Base-by-base conservation (phyloP, 2,888 invertebrate species). In the Drosophila mercatorum region DNA sequence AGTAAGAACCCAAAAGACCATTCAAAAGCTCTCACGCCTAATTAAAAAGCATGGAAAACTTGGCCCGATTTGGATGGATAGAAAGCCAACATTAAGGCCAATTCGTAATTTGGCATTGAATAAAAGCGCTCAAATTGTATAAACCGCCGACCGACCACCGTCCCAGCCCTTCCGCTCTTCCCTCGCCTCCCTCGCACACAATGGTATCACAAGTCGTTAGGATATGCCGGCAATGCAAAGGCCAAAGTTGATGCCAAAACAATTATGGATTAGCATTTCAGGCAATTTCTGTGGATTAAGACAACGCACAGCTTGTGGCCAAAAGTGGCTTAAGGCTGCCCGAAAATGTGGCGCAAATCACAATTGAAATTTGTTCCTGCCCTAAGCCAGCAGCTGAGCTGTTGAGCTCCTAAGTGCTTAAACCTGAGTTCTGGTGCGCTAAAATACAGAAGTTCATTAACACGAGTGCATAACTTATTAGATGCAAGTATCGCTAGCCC, bases 21-120 rank as follows among this genome's bases (percentile, higher is more conserved):
- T 44, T 34, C 57, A 51, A 72, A 80, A 68, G 78, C 81, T 75
- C 69, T 83, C 52, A 78, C 69, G 72, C 68, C 75, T 81, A 83
- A 83, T 81, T 83, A 81, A 81, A 81, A 80, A 53, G 53, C 53
- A 64, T 44, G 63, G 8, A 55, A 41, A 70, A 52, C 61, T 56
- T 64, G 40, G 26, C 41, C n/a, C 17, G 22, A 44, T 43, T 34
- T 44, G 26, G 26, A 28, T 49, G 14, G 55, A 26, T 68, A 34
- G 61, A 12, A 38, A 49, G 56, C 47, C 47, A 53, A 17, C 68
- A 66, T 67, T 34, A 52, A 66, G 60, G 43, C 47, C 51, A 57
- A 72, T 55, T 75, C 34, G 38, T 43, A 63, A 63, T 56, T 66
- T 71, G 58, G 61, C 58, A 59, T 52, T 59, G 28, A 58, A 40